Base-by-base conservation (phyloP, 2,113 vertebrate genomes). In the Halichoeres trimaculatus region DNA sequence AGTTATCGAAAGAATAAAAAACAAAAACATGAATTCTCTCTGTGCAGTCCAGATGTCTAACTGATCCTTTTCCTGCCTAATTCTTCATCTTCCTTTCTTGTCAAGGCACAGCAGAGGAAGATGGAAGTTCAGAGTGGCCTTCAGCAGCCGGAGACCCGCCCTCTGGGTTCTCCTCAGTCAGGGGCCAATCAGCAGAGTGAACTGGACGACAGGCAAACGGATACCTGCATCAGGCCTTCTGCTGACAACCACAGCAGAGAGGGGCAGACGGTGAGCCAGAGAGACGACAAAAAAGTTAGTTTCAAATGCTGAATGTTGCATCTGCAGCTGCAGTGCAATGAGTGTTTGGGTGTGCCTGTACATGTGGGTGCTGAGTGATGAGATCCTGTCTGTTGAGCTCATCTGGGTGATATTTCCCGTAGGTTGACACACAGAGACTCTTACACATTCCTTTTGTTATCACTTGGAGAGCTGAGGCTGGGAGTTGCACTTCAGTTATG, bases 41-140 rank as follows among this genome's bases (percentile, higher is more conserved):
- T 19, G 40, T 41, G 40, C 40, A 41, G 40, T 12, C 13, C 12
- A 19, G 14, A 30, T 10, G 10, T 61, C 13, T 67, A 51, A 45
- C 48, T 74, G 2, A 20, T 14, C 0, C 7, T 54, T 45, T 47
- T 30, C 24, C 0, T 5, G 0, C 13, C 19, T 53, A 55, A 2
- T 36, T 43, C 26, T 41, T 22, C 54, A 36, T 12, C 16, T 24
- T 35, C 24, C 50, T 50, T 50, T 20, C 85, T 90, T 84, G 89
- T 90, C 82, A 74, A 91, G 74, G 91, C 92, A 89, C 92, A 90
- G 93, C 92, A 84, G 91, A 91, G 93, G 93, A 94, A 94, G 95
- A 95, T 96, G 95, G 95, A 96, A 92, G 94, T 95, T 75, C 91
- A 95, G 92, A 93, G 94, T 93, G 93, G 94, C 84, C 89, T 92